Evolutionary conservation across 2,113 vertebrate species (phyloP), one percentile per base, ranked within the genome.

Genomic region (Rynchops niger): DNA sequence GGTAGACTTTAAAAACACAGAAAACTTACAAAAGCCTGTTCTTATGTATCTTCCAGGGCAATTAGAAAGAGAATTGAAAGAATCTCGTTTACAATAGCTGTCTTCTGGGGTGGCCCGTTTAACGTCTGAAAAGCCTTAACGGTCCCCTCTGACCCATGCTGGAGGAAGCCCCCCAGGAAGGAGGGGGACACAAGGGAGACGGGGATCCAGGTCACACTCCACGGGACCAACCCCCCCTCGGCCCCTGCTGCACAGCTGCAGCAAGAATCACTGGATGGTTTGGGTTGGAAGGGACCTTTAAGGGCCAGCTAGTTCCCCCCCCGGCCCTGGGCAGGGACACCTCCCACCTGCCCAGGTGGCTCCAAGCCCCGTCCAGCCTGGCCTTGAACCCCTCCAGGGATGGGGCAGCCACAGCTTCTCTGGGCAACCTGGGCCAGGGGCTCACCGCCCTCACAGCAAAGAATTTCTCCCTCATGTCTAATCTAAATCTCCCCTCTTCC

Each of bases 21-120:
- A 40, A 82, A 91, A 43, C 21, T 74, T 50, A 71, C 38, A 93
- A 84, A 92, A 93, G 63, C 45, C 65, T 40, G 29, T 70, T 94
- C 69, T 86, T 74, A 84, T 25, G n/a, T 18, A 61, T 62, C 65
- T 40, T 78, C 65, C 42, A 4, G 21, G n/a, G 55, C 29, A 81
- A 78, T 96, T 23, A 86, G 53, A 86, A 90, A 72, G 91, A 81
- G 59, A 92, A 90, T 26, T 10, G 86, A 45, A 90, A 70, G 45
- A 84, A 81, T 82, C 40, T 65, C 21, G 11, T 65, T 70, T 52
- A 47, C 53, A 85, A 77, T 15, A 66, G 92, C 43, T 4, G 49
- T 5, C 53, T 45, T 66, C 78, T 2, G 50, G 63, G 53, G 67
- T 6, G 76, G n/a, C 38, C 70, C 21, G 26, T 32, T 70, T 23